Evolutionary conservation across 2,797 vertebrate genomes (phyloP).

Genomic region (Melanotaenia boesemani): DNA sequence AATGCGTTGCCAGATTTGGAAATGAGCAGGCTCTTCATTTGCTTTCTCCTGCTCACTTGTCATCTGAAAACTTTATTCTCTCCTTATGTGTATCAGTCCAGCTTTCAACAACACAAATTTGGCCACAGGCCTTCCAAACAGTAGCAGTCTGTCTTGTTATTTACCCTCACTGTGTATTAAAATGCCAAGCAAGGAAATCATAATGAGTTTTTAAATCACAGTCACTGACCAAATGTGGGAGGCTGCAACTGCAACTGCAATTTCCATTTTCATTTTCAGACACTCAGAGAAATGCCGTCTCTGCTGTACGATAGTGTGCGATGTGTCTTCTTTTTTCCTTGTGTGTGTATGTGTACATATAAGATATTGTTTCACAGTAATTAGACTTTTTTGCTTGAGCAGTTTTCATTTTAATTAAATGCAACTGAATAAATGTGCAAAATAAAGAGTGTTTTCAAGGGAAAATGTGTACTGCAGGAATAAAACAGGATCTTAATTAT

Average conservation of each 20-base stretch:
- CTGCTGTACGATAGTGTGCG: slow-evolving; percentile 44
- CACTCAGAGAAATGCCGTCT: slow-evolving; percentile 52
- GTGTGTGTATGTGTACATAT: slow-evolving; percentile 33
- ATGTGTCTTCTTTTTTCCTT: slow-evolving; percentile 13
- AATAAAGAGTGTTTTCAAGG: slow-evolving; percentile 52
- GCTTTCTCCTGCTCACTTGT: slow-evolving; percentile 49
- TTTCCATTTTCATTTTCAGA: slow-evolving; percentile 70
- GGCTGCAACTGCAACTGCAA: slow-evolving; percentile 62
- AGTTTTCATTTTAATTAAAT: slow-evolving; percentile 69
- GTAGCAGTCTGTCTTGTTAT: slow-evolving; percentile 51
- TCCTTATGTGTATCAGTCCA: slow-evolving; percentile 13
- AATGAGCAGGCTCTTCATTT: slow-evolving; percentile 38
- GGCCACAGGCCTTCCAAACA: slow-evolving; percentile 57
- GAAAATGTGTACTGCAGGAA: slow-evolving; percentile 29
- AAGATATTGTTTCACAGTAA: slow-evolving; percentile 74
- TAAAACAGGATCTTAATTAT: slow-evolving; percentile 55
- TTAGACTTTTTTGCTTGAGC: slow-evolving; percentile 63
- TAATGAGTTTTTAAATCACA: slow-evolving; percentile 73
- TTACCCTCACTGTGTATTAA: slow-evolving; percentile 70
- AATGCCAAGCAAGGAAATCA: slow-evolving; percentile 70
- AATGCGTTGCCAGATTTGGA: slow-evolving; percentile 27
- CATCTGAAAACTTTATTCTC: slow-evolving; percentile 48
- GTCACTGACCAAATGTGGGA: slow-evolving; percentile 67
- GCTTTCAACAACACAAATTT: slow-evolving; percentile 52
- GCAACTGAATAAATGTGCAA: slow-evolving; percentile 45